Percentiles rank a stretch among this genome's conserved stretches.
These are phyloP conservation scores for Psittacara wagleri DNA, from an alignment of 2,113 vertebrate species.

Conservation along the genomic window DNA sequence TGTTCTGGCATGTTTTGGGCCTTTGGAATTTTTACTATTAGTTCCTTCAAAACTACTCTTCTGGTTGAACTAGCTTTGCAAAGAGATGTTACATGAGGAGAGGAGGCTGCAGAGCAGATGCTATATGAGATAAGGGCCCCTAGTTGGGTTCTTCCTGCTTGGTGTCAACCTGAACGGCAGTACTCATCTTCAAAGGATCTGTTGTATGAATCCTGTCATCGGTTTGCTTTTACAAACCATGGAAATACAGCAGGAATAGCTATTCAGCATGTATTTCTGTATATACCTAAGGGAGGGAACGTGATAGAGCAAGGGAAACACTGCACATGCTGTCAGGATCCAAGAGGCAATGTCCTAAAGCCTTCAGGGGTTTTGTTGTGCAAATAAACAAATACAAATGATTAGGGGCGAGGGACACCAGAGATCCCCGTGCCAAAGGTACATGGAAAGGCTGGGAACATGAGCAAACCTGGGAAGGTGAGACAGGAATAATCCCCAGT, in stretches of 20 bases:
- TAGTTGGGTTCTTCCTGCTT: neutral
- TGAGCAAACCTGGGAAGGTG: neutral
- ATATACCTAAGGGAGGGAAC: neutral
- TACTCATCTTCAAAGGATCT: neutral
- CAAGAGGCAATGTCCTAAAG: neutral
- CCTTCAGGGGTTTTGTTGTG: neutral
- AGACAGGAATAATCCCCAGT: neutral
- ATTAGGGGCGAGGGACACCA: neutral
- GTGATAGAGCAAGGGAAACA: neutral
- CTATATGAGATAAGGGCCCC: neutral
- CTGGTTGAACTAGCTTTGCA: neutral
- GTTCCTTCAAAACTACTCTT: neutral
- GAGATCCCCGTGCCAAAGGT: neutral
- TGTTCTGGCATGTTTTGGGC: neutral
- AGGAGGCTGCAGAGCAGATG: neutral
- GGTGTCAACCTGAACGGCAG: neutral
- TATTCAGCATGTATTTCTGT: neutral
- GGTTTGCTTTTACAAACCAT: neutral
- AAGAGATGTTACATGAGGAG: rapidly evolving
- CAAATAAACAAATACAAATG: neutral
- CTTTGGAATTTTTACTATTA: neutral
- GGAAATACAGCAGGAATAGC: neutral
- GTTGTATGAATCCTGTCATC: neutral
- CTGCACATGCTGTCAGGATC: neutral
- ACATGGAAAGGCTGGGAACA: neutral